These are phyloP conservation scores for Germaria angustata DNA, from an alignment of 2,888 invertebrate genomes.

Conservation along the genomic window DNA sequence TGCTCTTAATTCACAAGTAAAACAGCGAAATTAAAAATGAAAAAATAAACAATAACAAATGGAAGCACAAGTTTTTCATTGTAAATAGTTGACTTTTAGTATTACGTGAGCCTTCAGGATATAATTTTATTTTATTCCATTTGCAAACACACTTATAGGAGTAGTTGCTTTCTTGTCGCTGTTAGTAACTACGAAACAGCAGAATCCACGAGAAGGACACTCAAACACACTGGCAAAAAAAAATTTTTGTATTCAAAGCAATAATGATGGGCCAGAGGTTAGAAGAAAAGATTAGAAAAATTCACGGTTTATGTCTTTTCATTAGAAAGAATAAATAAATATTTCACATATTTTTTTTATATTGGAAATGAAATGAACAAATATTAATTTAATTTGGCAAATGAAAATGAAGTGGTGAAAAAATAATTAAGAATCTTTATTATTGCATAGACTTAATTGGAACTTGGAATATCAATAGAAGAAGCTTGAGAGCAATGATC, in stretches of 20 bases:
- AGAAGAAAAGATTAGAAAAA: not conserved
- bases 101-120: conserved; percentile 57
- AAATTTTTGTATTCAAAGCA: not conserved
- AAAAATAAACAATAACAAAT: conserved; percentile 7
- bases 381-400: too few relatives aligned
- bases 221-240: conserved; percentile 51
- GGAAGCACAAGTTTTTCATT: conserved; percentile 28
- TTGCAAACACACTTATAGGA: not conserved
- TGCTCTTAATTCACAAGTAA: conserved; percentile 80
- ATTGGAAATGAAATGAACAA: not conserved
- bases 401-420: too few relatives aligned
- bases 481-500: too few relatives aligned
- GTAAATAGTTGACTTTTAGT: conserved; percentile 68
- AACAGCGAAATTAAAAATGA: conserved; percentile 72
- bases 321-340: conserved; percentile 13
- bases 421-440: too few relatives aligned
- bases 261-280: not conserved
- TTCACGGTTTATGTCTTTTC: not conserved
- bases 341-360: not conserved
- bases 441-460: too few relatives aligned
- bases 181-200: not conserved
- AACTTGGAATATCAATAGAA: too few relatives aligned
- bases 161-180: conserved; percentile 10
- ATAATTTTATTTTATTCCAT: conserved; percentile 57
- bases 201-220: not conserved